These are phyloP conservation scores for Resseliella maxima DNA, from an alignment of 2,888 invertebrate species.

Conservation along the genomic window DNA sequence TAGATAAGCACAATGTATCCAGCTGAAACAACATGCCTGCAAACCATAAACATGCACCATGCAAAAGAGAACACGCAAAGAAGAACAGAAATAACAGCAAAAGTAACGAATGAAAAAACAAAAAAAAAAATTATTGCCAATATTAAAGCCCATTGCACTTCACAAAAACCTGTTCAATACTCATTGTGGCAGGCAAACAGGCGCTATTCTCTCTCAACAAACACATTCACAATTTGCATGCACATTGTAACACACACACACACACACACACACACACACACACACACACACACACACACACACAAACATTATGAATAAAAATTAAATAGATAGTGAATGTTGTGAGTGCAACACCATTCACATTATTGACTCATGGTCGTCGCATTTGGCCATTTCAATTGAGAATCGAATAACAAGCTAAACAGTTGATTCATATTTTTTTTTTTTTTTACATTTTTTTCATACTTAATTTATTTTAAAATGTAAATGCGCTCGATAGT, in stretches of 20 bases:
- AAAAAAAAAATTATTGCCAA: slow-evolving; percentile 16
- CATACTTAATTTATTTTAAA: background rate
- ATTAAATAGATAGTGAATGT: slow-evolving; percentile 21
- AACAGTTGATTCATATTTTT: slow-evolving; percentile 34
- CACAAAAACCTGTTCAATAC: slow-evolving; percentile 42
- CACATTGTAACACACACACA: too few species aligned
- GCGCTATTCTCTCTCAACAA: background rate
- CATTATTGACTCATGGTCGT: background rate
- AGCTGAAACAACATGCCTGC: slow-evolving; percentile 35
- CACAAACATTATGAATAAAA: background rate
- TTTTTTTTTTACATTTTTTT: slow-evolving; percentile 18
- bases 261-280: background rate
- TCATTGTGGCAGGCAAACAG: slow-evolving; percentile 9
- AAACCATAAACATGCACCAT: slow-evolving; percentile 28
- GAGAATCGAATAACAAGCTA: background rate
- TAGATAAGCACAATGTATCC: background rate
- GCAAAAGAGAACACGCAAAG: slow-evolving; percentile 36
- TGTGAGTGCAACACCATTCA: background rate
- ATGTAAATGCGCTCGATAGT: slow-evolving; percentile 35
- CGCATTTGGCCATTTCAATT: slow-evolving; percentile 13
- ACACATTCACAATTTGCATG: too few species aligned
- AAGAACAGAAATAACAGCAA: too few species aligned
- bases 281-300: background rate
- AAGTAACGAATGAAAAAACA: background rate
- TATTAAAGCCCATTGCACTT: slow-evolving; percentile 39